Evolutionary conservation across 2,113 vertebrate species (phyloP), one percentile per base, ranked within the genome.

Genomic region (Lycaon pictus): DNA sequence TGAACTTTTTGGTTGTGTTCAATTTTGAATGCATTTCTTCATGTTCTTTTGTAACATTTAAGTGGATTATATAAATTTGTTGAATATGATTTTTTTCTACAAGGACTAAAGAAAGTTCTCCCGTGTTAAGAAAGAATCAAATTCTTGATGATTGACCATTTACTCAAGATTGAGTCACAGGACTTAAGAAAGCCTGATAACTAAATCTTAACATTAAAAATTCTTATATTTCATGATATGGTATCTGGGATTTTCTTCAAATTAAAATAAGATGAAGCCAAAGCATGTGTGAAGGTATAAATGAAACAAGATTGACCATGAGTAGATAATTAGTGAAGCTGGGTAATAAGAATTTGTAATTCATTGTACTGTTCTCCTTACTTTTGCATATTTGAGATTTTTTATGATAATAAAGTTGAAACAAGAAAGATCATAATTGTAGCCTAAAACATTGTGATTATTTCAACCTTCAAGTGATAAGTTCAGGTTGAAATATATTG

Each of bases 371-470:
- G 1, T 90, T 84, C 63, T 84, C 23, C 71, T 92, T 56, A 55
- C 10, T 90, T 72, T 90, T 63, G n/a, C 43, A 2, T 88, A 35
- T 91, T 90, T 93, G 62, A 88, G n/a, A 67, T 87, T 76, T 72
- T 90, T 58, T 90, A 3, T 94, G 51, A 56, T 51, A 32, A 53
- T 27, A 32, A 79, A 3, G 60, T 95, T 85, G 51, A 86, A 92
- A 74, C 8, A 48, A 88, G 88, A 82, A 17, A 65, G 22, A 53
- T 55, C 43, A 72, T 84, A 22, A 27, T n/a, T 27, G 58, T 72
- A 88, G 29, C 19, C 32, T 92, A 81, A 81, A 27, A 20, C 25
- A 19, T 22, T 63, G 27, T 17, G 12, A 67, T 55, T 55, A 62
- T n/a, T 83, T 85, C 51, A 67, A 51, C 29, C 19, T 89, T 76